Base-by-base conservation (phyloP, 2,113 vertebrate species). In the Dasyprocta punctata region DNA sequence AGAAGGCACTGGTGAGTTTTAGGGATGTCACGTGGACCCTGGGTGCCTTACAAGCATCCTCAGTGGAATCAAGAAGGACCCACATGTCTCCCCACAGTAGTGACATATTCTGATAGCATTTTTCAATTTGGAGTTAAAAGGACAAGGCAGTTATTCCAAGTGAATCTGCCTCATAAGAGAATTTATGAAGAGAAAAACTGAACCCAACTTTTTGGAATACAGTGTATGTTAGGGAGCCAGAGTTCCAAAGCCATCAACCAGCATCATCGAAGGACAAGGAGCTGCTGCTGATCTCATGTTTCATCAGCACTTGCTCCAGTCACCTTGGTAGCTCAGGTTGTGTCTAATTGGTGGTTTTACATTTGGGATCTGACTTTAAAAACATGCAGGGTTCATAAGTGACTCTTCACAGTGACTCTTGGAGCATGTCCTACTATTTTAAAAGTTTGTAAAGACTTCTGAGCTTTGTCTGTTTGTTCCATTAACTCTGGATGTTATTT, bases 271-370 rank as follows among this genome's bases (percentile, higher is more conserved):
- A 41, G 54, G 24, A 6, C 4, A 20, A 12, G 36, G 41, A 38
- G 1, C 2, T 0, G 36, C 65, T 0, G 2, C 0, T 0, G 10
- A 12, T 1, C n/a, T 77, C 0, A 7, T 0, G 24, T 2, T 0
- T 10, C 2, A 3, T 2, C 4, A 36, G 52, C 33, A 22, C 10
- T 1, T 17, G 9, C 0, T 22, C 38, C 26, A 20, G 38, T 9
- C 54, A 8, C n/a, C 44, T 36, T 12, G 1, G 24, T 33, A 12
- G n/a, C 7, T 65, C 0, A 7, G 67, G 7, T 4, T 7, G 5
- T 0, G 38, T 30, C 24, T 28, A 0, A 10, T 5, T 22, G 69
- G 47, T 17, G 3, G 67, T 3, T 41, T 9, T 7, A 13, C 24
- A 2, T 9, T 24, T 16, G 7, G 63, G 65, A 83, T 2, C 60